These are phyloP conservation scores for Zoroaster sp. DNA, from an alignment of 53 echinoderm and acorn worm species.

Conservation along the genomic window DNA sequence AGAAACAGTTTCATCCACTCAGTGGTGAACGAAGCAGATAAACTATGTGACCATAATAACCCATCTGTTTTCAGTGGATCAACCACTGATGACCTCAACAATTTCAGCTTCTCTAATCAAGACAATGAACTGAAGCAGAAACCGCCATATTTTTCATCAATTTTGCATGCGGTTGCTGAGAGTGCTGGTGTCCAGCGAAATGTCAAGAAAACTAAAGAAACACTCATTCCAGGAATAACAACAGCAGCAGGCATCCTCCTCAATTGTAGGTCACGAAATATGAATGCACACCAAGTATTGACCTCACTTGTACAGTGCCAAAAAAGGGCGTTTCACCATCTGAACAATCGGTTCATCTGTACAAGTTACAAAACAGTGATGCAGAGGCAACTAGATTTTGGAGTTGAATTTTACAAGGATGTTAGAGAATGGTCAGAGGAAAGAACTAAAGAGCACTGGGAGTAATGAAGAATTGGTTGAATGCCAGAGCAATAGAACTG, in stretches of 20 bases:
- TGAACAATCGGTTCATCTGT: not conserved
- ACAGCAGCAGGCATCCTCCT: conserved; percentile 30
- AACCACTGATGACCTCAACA: not conserved
- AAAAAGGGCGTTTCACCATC: conserved; percentile 9
- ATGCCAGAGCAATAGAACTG: not conserved
- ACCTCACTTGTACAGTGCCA: conserved; percentile 1
- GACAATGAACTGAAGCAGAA: not conserved
- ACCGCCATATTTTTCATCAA: not conserved
- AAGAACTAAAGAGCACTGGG: not conserved
- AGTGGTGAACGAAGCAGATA: not conserved
- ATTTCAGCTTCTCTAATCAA: not conserved
- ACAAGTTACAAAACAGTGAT: conserved; percentile 13
- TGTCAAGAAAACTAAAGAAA: not conserved
- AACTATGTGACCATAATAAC: not conserved
- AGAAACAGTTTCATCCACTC: not conserved
- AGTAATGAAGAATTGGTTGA: not conserved
- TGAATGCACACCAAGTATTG: conserved; percentile 26
- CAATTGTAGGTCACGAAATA: conserved; percentile 16
- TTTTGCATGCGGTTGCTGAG: conserved; percentile 14
- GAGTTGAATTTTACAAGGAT: conserved; percentile 3
- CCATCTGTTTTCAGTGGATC: not conserved
- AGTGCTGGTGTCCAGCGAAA: not conserved
- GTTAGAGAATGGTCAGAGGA: conserved; percentile 9
- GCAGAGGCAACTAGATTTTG: conserved; percentile 7
- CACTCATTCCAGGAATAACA: conserved; percentile 5